Percentiles rank a stretch among this genome's conserved stretches.
Conservation (phyloP, 2,113 vertebrate species). For the Oostethus manadensis region DNA sequence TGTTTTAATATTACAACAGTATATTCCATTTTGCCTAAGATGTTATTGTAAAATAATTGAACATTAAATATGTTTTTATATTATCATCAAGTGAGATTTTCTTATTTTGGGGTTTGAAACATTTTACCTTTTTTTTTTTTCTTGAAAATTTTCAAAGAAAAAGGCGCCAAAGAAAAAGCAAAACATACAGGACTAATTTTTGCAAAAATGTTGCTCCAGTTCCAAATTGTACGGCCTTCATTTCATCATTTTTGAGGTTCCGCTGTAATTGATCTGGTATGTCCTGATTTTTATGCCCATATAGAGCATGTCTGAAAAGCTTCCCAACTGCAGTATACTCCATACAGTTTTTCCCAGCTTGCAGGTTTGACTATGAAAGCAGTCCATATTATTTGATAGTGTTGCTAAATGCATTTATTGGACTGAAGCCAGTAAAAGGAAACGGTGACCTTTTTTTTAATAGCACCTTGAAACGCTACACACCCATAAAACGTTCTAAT, state of each 20-base stretch:
- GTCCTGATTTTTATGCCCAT: background rate
- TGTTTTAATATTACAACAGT: no score
- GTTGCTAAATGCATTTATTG: slow-evolving; percentile 60
- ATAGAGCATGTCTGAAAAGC: no score
- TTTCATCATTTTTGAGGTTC: background rate
- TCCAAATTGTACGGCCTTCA: background rate
- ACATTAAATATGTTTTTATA: no score
- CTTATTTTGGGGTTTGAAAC: no score
- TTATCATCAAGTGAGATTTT: no score
- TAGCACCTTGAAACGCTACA: slow-evolving; percentile 42
- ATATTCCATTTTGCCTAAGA: no score
- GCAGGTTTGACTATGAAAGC: background rate
- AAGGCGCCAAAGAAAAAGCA: background rate
- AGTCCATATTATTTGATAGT: slow-evolving; percentile 27
- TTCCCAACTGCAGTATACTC: no score
- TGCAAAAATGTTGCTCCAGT: background rate
- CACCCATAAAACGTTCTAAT: background rate
- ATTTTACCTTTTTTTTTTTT: no score
- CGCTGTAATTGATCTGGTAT: background rate
- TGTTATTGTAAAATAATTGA: no score
- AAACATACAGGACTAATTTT: background rate
- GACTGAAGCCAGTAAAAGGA: slow-evolving; percentile 47
- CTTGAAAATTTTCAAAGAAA: no score
- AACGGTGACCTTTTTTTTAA: slow-evolving; percentile 37
- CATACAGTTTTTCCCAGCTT: no score